phyloP scores from a whole-genome alignment of 2,797 vertebrate genomes.

The Telmatherina bonti region DNA sequence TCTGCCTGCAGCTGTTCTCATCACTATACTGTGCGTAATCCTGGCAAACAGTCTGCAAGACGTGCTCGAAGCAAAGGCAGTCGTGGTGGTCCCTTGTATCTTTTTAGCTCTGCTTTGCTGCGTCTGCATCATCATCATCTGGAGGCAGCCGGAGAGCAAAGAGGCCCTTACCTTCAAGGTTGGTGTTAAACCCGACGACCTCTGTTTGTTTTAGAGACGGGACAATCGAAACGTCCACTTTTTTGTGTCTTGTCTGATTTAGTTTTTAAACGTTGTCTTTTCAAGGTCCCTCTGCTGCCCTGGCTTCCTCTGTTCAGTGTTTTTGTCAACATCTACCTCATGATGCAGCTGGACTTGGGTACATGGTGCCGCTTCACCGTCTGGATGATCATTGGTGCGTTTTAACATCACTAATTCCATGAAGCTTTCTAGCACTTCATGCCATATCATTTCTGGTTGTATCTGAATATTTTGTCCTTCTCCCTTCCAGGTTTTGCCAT shows the following conservation, averaged over 20 bases:
- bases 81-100: conserved; percentile 67
- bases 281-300: conserved; percentile 92
- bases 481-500: conserved; percentile 87
- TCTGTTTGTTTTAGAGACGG: not conserved
- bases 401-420: not conserved
- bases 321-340: conserved; percentile 96
- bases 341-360: conserved; percentile 90
- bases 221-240: not conserved
- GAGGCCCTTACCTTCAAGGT: conserved; percentile 92
- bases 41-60: conserved; percentile 72
- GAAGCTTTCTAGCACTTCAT: not conserved
- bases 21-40: conserved; percentile 85
- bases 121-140: conserved; percentile 84
- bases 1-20: conserved; percentile 80
- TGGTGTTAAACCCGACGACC: not conserved
- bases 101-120: conserved; percentile 78
- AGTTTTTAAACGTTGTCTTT: conserved; percentile 1
- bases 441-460: too few species aligned
- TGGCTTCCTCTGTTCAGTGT: conserved; percentile 92
- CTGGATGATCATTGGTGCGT: conserved; percentile 91
- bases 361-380: conserved; percentile 92
- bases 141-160: conserved; percentile 91
- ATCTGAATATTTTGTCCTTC: not conserved
- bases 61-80: conserved; percentile 55
- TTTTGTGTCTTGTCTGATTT: not conserved